phyloP scores from a whole-genome alignment of 2,113 vertebrate genomes.

The Polypterus bichir region DNA sequence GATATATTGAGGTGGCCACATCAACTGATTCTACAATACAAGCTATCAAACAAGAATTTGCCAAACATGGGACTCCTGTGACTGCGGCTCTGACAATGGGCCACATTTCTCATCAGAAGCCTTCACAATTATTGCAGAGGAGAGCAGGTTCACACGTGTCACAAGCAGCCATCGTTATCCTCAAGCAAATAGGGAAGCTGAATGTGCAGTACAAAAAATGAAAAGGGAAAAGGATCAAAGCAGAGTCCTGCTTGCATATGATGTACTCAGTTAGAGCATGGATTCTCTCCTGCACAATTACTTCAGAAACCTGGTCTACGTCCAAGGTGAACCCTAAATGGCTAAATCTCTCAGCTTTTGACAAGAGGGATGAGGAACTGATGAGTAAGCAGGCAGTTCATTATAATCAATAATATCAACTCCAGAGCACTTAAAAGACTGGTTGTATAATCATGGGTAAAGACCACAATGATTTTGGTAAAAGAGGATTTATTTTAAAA shows the following conservation, averaged over 20 bases:
- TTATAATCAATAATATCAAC: not conserved
- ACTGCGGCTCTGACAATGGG: conserved; percentile 5
- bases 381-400: not conserved
- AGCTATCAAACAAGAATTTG: conserved; percentile 12
- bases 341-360: not conserved
- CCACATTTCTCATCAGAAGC: conserved; percentile 5
- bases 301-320: not conserved
- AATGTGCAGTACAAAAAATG: not conserved
- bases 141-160: conserved; percentile 8
- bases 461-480: too few species aligned
- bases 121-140: conserved; percentile 6
- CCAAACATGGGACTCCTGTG: conserved; percentile 3
- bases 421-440: too few species aligned
- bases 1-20: conserved; percentile 13
- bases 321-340: not conserved
- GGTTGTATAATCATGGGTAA: too few species aligned
- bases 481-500: too few species aligned
- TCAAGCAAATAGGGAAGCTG: conserved; percentile 10
- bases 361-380: not conserved
- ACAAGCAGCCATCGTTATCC: conserved; percentile 9
- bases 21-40: conserved; percentile 2
- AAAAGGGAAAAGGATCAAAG: not conserved
- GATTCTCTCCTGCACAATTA: conserved; percentile 6
- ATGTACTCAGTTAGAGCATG: conserved; percentile 4
- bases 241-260: not conserved